Evolutionary conservation across 2,888 invertebrate species (phyloP).

Genomic region (Chalcis sispes): DNA sequence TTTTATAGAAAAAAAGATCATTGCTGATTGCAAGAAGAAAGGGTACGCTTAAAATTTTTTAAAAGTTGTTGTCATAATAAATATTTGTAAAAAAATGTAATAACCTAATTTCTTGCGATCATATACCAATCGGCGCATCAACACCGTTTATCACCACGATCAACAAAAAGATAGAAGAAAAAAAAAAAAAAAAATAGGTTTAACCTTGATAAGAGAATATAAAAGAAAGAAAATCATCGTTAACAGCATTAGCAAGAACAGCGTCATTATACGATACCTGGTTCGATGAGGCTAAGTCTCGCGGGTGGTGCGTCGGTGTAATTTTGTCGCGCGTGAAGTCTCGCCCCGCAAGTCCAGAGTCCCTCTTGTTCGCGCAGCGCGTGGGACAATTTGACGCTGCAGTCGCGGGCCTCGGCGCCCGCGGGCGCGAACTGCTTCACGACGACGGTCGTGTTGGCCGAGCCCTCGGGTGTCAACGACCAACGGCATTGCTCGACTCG

Average conservation of each 20-base stretch:
- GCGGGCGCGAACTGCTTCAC: conserved; percentile 72
- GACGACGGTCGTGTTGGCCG: conserved; percentile 70
- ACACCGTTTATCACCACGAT: too few relatives aligned
- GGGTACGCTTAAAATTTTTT: too few relatives aligned
- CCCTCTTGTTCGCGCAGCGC: conserved; percentile 73
- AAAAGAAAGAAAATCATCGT: too few relatives aligned
- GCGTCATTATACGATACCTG: conserved; percentile 68
- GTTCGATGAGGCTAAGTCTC: conserved; percentile 72
- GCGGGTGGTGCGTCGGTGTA: conserved; percentile 73
- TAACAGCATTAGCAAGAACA: too few relatives aligned
- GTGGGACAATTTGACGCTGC: conserved; percentile 71
- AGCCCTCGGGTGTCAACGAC: conserved; percentile 72
- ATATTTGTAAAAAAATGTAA: too few relatives aligned
- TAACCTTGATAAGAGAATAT: not conserved
- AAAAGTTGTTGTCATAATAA: too few relatives aligned
- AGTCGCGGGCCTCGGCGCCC: conserved; percentile 72
- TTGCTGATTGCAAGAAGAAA: too few relatives aligned
- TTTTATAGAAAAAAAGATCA: too few relatives aligned
- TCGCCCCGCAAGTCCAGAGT: conserved; percentile 74
- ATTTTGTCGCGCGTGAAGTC: conserved; percentile 67
- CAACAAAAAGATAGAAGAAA: too few relatives aligned
- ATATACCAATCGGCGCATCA: too few relatives aligned
- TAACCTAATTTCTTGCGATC: too few relatives aligned
- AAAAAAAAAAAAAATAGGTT: not conserved
- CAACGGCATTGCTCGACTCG: conserved; percentile 73